A percentile compares a stretch with the other conserved stretches of the same genome.
Evolutionary conservation across 2,888 invertebrate genomes (phyloP).

Genomic region (Cantharis nigra): DNA sequence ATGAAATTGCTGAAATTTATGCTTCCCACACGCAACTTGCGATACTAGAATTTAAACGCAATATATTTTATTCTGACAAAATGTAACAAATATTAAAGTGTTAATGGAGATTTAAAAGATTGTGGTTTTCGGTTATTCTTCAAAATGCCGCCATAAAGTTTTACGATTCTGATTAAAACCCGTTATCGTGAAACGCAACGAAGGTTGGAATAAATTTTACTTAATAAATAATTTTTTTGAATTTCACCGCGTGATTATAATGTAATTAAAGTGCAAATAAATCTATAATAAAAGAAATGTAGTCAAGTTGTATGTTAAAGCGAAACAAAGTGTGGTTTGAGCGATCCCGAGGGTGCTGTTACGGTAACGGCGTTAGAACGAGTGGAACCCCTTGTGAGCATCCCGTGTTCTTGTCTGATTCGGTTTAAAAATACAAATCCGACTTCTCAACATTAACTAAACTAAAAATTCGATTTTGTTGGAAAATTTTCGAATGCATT

Average conservation of each 20-base stretch:
- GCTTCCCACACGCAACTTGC: background rate
- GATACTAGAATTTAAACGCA: background rate
- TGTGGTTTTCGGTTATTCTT: background rate
- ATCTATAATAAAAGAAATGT: conserved; percentile 47
- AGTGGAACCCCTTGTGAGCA: conserved; percentile 27
- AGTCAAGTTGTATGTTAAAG: conserved; percentile 46
- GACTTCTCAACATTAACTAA: background rate
- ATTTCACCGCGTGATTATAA: background rate
- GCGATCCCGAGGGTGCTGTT: conserved; percentile 44
- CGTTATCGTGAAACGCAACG: background rate
- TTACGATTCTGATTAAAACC: background rate
- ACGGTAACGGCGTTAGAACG: conserved; percentile 39
- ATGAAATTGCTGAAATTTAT: background rate
- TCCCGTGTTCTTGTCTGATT: conserved; percentile 19
- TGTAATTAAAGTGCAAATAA: conserved; percentile 26
- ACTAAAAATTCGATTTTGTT: background rate
- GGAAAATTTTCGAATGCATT: background rate
- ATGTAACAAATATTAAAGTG: background rate
- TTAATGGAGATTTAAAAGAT: background rate
- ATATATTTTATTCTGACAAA: background rate
- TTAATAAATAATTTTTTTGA: background rate
- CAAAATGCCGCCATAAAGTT: background rate
- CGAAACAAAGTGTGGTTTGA: conserved; percentile 44
- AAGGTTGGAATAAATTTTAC: background rate
- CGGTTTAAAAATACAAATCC: conserved; percentile 3